Conservation (phyloP, 2,888 invertebrate genomes). For the Lottia gigantea region DNA sequence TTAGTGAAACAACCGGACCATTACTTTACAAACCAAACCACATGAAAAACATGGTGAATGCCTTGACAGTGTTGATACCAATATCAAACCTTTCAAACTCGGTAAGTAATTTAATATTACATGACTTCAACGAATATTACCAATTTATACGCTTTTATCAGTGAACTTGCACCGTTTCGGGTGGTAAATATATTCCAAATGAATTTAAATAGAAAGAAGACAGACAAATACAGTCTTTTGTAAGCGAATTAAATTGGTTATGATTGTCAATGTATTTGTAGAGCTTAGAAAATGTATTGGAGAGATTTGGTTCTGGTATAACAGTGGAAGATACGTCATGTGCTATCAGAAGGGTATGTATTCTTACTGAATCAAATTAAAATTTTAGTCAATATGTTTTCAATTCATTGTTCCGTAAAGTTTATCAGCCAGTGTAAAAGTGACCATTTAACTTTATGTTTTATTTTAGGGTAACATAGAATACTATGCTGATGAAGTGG, state of each 20-base stretch:
- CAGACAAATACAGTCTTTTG: no score
- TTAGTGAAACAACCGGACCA: constrained; percentile 63
- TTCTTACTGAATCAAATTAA: no score
- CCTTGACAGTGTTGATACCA: constrained; percentile 61
- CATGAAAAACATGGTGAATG: constrained; percentile 64
- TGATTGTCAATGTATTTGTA: constrained; percentile 24
- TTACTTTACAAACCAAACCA: constrained; percentile 60
- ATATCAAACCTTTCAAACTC: constrained; percentile 65
- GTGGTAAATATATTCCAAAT: no score
- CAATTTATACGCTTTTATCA: no score
- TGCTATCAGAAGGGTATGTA: constrained; percentile 54
- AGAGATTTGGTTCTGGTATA: constrained; percentile 59
- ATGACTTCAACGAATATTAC: not conserved
- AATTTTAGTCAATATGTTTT: constrained; percentile 12
- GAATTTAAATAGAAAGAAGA: no score
- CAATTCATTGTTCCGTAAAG: not conserved
- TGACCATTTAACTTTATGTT: not conserved
- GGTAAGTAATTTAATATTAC: constrained; percentile 40
- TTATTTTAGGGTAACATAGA: constrained; percentile 57
- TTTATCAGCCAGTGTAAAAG: no score
- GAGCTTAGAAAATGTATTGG: constrained; percentile 58
- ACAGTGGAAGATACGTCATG: constrained; percentile 60
- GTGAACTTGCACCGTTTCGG: no score
- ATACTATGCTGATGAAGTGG: constrained; percentile 65
- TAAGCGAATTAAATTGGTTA: no score